Percentiles rank a stretch among this genome's conserved stretches.
Evolutionary conservation across 2,888 invertebrate species (phyloP).

Genomic region (Ophion costatus): DNA sequence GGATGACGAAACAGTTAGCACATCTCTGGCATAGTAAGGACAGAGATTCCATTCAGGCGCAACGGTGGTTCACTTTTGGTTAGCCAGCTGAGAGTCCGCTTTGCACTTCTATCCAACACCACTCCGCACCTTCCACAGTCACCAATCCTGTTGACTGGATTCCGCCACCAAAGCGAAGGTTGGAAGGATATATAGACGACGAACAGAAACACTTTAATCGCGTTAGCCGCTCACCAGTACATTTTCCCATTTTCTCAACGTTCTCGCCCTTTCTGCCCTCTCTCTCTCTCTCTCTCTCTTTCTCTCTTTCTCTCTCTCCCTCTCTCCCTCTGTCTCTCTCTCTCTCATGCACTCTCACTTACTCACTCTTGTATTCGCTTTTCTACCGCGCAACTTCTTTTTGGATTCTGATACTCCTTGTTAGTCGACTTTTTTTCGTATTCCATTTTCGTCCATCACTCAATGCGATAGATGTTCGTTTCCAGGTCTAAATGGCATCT

Average conservation of each 20-base stretch:
- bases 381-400: slow-evolving; percentile 27
- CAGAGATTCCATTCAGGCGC: neutral
- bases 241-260: slow-evolving; percentile 57
- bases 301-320: slow-evolving; percentile 18
- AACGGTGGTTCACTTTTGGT: slow-evolving; percentile 29
- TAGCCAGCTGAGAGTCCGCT: slow-evolving; percentile 50
- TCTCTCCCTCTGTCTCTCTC: neutral
- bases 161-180: slow-evolving; percentile 3
- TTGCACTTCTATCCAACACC: slow-evolving; percentile 19
- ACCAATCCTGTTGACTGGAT: slow-evolving; percentile 21
- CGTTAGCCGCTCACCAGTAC: slow-evolving; percentile 63
- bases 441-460: slow-evolving; percentile 46
- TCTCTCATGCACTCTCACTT: neutral
- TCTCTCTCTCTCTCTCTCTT: slow-evolving; percentile 15
- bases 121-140: slow-evolving; percentile 9
- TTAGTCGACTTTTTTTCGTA: slow-evolving; percentile 24
- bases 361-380: slow-evolving; percentile 8
- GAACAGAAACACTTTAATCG: slow-evolving; percentile 67
- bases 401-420: slow-evolving; percentile 50
- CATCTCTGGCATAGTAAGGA: slow-evolving; percentile 21
- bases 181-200: slow-evolving; percentile 29
- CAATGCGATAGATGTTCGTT: slow-evolving; percentile 35
- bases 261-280: slow-evolving; percentile 14
- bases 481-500: slow-evolving; percentile 21
- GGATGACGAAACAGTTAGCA: neutral